These are phyloP conservation scores for Scomber japonicus DNA, from an alignment of 2,113 vertebrate genomes.

Conservation along the genomic window DNA sequence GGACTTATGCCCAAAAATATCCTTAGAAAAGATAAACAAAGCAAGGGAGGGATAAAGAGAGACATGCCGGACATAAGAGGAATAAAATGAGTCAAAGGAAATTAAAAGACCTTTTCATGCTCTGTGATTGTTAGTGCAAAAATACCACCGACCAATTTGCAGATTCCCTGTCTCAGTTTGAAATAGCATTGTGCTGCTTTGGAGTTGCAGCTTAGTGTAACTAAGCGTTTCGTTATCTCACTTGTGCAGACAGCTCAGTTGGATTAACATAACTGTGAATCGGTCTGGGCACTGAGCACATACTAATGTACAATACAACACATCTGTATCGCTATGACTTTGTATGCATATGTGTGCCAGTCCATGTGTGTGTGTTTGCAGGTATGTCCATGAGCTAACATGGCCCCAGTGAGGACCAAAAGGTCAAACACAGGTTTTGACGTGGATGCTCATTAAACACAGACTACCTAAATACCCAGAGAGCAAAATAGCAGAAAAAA, in stretches of 20 bases:
- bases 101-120: slow-evolving; percentile 51
- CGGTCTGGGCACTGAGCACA: slow-evolving; percentile 51
- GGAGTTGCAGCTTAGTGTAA: slow-evolving; percentile 65
- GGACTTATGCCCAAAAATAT: slow-evolving; percentile 61
- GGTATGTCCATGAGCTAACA: background rate
- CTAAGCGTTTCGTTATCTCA: slow-evolving; percentile 69
- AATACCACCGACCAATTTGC: slow-evolving; percentile 65
- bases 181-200: slow-evolving; percentile 65
- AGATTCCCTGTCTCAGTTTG: slow-evolving; percentile 42
- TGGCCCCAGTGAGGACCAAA: background rate
- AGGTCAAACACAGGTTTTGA: background rate
- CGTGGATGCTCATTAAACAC: slow-evolving; percentile 48
- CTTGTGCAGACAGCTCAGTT: slow-evolving; percentile 62
- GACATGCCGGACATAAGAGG: slow-evolving; percentile 36
- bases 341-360: background rate
- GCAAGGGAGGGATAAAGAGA: slow-evolving; percentile 25
- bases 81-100: slow-evolving; percentile 28
- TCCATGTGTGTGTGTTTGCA: background rate
- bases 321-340: background rate
- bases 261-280: slow-evolving; percentile 68
- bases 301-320: slow-evolving; percentile 31
- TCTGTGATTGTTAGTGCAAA: slow-evolving; percentile 48
- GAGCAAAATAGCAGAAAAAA: slow-evolving; percentile 10
- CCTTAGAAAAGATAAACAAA: slow-evolving; percentile 40
- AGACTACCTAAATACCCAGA: slow-evolving; percentile 24